These are phyloP conservation scores for Strix occidentalis DNA, from an alignment of 2,797 vertebrate species.

Conservation along the genomic window DNA sequence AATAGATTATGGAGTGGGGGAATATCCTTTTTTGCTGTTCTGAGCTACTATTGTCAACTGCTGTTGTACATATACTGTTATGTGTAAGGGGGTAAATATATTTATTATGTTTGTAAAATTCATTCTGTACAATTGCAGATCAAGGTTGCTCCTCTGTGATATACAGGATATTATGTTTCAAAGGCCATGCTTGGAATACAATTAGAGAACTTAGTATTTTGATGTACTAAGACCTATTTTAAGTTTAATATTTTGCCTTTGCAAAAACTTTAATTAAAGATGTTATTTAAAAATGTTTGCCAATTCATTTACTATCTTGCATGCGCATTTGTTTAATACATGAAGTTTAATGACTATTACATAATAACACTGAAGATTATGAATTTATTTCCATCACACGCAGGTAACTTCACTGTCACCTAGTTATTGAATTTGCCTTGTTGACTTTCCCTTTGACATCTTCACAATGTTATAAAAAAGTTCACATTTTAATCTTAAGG, in stretches of 20 bases:
- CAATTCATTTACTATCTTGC: conserved; percentile 58
- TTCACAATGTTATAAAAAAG: background rate
- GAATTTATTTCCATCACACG: background rate
- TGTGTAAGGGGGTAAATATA: conserved; percentile 85
- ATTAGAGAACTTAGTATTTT: conserved; percentile 87
- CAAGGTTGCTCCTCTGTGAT: conserved; percentile 84
- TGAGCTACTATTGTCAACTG: conserved; percentile 85
- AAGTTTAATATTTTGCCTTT: conserved; percentile 90
- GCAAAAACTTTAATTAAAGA: conserved; percentile 89
- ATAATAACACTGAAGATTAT: background rate
- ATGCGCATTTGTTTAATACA: background rate
- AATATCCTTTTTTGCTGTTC: conserved; percentile 79
- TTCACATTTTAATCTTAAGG: background rate
- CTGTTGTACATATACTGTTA: conserved; percentile 86
- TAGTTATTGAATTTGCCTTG: background rate
- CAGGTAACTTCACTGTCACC: background rate
- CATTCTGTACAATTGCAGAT: conserved; percentile 85
- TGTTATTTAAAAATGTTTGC: conserved; percentile 82
- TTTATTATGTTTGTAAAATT: conserved; percentile 89
- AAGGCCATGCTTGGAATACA: conserved; percentile 85
- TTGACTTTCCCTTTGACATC: background rate
- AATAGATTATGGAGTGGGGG: conserved; percentile 64
- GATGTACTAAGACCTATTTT: conserved; percentile 88
- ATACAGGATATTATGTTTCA: conserved; percentile 83
- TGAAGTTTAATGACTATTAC: background rate